A percentile compares a stretch with the other conserved stretches of the same genome.
These are phyloP conservation scores for Eonycteris spelaea DNA, from an alignment of 2,113 vertebrate species.

Conservation along the genomic window DNA sequence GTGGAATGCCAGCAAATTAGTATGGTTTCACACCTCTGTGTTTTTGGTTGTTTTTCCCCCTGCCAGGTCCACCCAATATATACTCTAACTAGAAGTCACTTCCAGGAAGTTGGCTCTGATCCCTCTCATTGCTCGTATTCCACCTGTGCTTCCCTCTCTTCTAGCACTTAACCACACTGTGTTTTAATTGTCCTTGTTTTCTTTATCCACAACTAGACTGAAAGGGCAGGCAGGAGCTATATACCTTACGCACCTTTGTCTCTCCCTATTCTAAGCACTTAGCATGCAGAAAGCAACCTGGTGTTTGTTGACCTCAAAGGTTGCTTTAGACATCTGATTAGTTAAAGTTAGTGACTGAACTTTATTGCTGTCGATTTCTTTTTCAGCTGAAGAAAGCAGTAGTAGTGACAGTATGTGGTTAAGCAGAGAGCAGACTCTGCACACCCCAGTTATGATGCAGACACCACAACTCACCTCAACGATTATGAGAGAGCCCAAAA, in stretches of 20 bases:
- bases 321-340: background rate
- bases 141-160: background rate
- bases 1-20: background rate
- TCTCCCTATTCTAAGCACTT: background rate
- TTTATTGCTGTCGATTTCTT: background rate
- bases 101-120: background rate
- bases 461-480: conserved; percentile 97
- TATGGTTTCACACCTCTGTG: background rate
- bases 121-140: background rate
- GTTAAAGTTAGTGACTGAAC: background rate
- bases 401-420: conserved; percentile 95
- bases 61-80: background rate
- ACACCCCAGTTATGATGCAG: conserved; percentile 96
- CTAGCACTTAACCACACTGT: background rate
- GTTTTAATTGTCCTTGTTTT: background rate
- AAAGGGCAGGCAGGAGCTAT: background rate
- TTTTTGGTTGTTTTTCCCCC: background rate
- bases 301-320: conserved; percentile 19
- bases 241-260: background rate
- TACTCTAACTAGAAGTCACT: background rate
- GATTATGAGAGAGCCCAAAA: conserved; percentile 96
- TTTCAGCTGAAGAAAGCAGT: conserved; percentile 94
- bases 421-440: conserved; percentile 92
- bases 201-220: background rate
- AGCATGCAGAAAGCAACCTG: background rate